phyloP scores from a whole-genome alignment of 2,797 vertebrate species.

The Sebastes flavidus region DNA sequence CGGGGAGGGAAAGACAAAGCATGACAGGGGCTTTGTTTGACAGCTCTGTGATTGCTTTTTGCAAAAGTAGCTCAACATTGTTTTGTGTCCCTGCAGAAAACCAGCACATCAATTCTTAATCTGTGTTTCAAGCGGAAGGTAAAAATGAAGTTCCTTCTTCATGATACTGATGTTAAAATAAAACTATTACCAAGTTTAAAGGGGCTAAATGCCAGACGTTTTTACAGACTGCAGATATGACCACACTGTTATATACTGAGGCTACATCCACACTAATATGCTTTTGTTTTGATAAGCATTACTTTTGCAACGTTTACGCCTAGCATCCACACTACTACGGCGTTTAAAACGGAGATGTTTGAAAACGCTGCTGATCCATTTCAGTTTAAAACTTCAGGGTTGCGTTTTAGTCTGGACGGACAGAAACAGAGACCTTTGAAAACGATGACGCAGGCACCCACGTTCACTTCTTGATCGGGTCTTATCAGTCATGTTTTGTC shows the following conservation, averaged over 20 bases:
- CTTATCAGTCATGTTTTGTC: no score
- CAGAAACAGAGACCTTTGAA: no score
- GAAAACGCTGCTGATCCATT: no score
- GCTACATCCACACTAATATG: background rate
- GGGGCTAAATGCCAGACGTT: background rate
- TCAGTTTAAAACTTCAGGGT: no score
- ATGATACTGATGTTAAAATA: constrained; percentile 8
- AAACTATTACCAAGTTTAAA: background rate
- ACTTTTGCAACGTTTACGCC: no score
- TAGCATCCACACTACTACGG: no score
- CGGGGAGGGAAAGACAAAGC: constrained; percentile 64
- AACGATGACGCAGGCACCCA: no score
- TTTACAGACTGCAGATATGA: background rate
- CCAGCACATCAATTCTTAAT: constrained; percentile 33
- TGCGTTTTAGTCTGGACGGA: no score
- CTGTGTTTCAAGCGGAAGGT: background rate
- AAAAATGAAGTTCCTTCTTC: background rate
- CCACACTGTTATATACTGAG: background rate
- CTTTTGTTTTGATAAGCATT: no score
- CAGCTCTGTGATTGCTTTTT: constrained; percentile 69
- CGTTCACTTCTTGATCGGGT: no score
- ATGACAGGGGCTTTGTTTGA: constrained; percentile 78
- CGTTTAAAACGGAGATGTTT: no score
- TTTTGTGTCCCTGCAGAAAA: constrained; percentile 43
- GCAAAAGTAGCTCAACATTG: constrained; percentile 39